Evolutionary conservation across 1,140 invertebrate species (phyloP), one percentile per base, ranked within the genome.

Genomic region (Cydia fagiglandana): DNA sequence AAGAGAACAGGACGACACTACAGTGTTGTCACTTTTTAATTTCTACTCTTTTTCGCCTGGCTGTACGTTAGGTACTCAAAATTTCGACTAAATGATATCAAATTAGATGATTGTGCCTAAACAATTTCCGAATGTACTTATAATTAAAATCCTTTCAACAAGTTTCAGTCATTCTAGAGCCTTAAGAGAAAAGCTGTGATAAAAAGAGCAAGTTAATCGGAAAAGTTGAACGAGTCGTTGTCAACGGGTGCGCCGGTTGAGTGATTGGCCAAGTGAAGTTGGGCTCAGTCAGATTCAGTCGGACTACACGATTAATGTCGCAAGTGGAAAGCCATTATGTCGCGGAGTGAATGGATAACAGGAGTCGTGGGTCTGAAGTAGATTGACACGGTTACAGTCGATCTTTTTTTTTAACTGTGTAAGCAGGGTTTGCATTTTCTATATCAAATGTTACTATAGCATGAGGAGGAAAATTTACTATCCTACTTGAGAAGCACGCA

Each of bases 201-300:
- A 78, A 82, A 81, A 80, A 78, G 77, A 73, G 64, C 74, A 80
- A 81, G 77, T 80, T 83, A 84, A 83, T 84, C 76, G 83, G 74
- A 24, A 73, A 83, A 84, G 77, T 84, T 84, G 77, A 81, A 80
- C 79, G 79, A 80, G 78, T 74, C 74, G 76, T 81, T 84, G 83
- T 84, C 81, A 81, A 80, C 83, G 79, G 24, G 53, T 76, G 45
- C 73, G 61, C 76, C 34, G 50, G 73, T 73, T 77, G 74, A 77
- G 70, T 80, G 50, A 76, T 79, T 74, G 73, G 76, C 61, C 13
- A 75, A 77, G 76, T 76, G 66, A 70, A 70, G 30, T 70, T 70
- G 4, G 66, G 66, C 34, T 77, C 70, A 61, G 50, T 75, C 20
- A 34, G 76, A 74, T 79, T 75, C 73, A 75, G 73, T 74, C 75